Conservation (phyloP, 2,113 vertebrate species). For the Toxostoma redivivum region DNA sequence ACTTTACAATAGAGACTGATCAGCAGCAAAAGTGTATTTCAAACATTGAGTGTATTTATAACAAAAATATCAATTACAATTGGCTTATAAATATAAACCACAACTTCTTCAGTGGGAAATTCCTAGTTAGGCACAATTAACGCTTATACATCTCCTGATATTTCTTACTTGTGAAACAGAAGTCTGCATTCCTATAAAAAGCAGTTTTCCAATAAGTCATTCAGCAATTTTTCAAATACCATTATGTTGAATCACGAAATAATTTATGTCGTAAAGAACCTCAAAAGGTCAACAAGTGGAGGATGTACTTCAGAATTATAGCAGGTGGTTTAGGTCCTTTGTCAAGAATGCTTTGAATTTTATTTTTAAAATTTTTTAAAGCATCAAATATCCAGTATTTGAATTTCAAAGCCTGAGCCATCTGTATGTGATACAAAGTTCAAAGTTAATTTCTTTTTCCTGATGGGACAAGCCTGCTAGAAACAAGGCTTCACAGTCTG, state of each 20-base stretch:
- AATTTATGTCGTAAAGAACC: background rate
- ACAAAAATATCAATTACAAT: background rate
- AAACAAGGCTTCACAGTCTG: background rate
- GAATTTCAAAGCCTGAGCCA: background rate
- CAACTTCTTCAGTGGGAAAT: background rate
- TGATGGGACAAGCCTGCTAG: background rate
- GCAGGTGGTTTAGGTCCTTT: background rate
- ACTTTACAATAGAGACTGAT: constrained; percentile 38
- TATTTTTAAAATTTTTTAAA: background rate
- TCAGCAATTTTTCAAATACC: background rate
- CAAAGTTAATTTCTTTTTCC: background rate
- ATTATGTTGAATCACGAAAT: background rate
- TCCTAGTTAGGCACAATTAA: background rate
- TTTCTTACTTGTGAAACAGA: background rate
- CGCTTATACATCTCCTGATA: background rate
- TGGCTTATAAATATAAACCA: background rate
- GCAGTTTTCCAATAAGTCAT: background rate
- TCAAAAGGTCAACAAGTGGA: background rate
- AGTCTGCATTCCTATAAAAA: background rate
- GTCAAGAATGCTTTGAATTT: background rate
- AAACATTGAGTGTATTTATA: background rate
- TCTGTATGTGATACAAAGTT: background rate
- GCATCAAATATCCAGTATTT: background rate
- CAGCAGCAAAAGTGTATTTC: constrained; percentile 34
- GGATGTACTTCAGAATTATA: background rate